phyloP scores from a whole-genome alignment of 2,888 invertebrate genomes.

The Drosophila atroscutellata region DNA sequence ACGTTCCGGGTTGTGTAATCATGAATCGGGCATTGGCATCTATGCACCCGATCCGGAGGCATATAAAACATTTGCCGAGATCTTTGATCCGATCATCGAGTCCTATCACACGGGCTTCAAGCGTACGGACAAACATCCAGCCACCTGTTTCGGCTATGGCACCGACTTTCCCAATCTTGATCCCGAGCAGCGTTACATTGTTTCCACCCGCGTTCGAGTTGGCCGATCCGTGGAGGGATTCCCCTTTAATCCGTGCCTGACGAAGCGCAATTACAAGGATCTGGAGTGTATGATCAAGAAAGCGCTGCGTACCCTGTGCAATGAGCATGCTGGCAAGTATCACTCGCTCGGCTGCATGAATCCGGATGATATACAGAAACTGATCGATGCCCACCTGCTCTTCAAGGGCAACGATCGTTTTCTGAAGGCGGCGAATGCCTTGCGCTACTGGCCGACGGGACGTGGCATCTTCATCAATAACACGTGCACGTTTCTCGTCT shows the following conservation, averaged over 20 bases:
- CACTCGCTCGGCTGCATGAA: slow-evolving; percentile 97
- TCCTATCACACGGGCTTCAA: slow-evolving; percentile 98
- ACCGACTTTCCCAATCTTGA: slow-evolving; percentile 95
- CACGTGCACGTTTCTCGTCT: slow-evolving; percentile 97
- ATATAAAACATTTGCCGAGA: slow-evolving; percentile 94
- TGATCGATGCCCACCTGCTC: slow-evolving; percentile 98
- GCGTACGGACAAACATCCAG: slow-evolving; percentile 95
- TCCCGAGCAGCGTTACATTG: slow-evolving; percentile 94
- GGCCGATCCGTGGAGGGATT: slow-evolving; percentile 96
- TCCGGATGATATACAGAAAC: slow-evolving; percentile 95
- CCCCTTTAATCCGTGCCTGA: slow-evolving; percentile 98
- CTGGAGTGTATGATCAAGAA: slow-evolving; percentile 95
- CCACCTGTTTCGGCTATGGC: slow-evolving; percentile 96
- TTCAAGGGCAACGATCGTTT: slow-evolving; percentile 95
- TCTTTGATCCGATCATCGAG: slow-evolving; percentile 98
- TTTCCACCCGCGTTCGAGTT: slow-evolving; percentile 97
- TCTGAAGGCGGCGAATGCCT: slow-evolving; percentile 95
- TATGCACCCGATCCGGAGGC: slow-evolving; percentile 98
- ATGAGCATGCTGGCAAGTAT: slow-evolving; percentile 96
- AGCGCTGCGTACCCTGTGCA: slow-evolving; percentile 91
- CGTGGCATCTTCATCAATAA: slow-evolving; percentile 99
- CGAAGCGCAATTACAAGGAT: slow-evolving; percentile 97
- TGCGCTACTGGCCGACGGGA: slow-evolving; percentile 98
- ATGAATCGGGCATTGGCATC: slow-evolving; percentile 97
- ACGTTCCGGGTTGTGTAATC: slow-evolving; percentile 97